Conservation (phyloP, 2,888 invertebrate species). For the Marronus borbonicus region DNA sequence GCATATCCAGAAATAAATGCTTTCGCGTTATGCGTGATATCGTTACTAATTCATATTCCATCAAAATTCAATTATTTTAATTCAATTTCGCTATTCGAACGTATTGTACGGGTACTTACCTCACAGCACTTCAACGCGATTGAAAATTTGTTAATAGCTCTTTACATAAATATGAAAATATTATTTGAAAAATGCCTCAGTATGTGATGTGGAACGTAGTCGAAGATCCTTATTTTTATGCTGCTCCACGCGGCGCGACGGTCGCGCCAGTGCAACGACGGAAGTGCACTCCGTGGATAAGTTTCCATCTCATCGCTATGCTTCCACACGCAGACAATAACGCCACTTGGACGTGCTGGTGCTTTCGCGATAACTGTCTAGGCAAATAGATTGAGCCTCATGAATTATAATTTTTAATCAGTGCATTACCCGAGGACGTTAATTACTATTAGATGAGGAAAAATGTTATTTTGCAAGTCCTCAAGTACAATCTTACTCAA, state of each 20-base stretch:
- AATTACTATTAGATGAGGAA: conserved; percentile 6
- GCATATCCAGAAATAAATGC: too few species aligned
- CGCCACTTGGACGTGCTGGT: conserved; percentile 55
- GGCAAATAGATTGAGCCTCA: conserved; percentile 45
- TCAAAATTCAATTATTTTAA: too few species aligned
- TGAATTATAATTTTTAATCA: conserved; percentile 44
- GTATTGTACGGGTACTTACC: background rate
- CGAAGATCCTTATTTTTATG: conserved; percentile 48
- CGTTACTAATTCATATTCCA: too few species aligned
- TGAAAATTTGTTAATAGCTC: conserved; percentile 11
- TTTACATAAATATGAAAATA: conserved; percentile 29
- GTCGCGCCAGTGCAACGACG: conserved; percentile 40
- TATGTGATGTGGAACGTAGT: conserved; percentile 31
- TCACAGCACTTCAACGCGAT: background rate
- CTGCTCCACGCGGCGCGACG: conserved; percentile 44
- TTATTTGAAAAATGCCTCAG: conserved; percentile 27
- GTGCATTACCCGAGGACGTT: conserved; percentile 22
- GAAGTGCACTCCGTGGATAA: conserved; percentile 45
- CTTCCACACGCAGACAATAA: conserved; percentile 57
- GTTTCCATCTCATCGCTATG: conserved; percentile 58
- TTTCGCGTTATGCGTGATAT: too few species aligned
- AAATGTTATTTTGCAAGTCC: background rate
- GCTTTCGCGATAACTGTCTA: conserved; percentile 51
- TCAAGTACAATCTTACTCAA: background rate
- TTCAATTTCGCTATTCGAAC: background rate